Percentiles rank a stretch among this genome's conserved stretches.
phyloP scores from a whole-genome alignment of 2,797 vertebrate species.

The Helarctos malayanus region DNA sequence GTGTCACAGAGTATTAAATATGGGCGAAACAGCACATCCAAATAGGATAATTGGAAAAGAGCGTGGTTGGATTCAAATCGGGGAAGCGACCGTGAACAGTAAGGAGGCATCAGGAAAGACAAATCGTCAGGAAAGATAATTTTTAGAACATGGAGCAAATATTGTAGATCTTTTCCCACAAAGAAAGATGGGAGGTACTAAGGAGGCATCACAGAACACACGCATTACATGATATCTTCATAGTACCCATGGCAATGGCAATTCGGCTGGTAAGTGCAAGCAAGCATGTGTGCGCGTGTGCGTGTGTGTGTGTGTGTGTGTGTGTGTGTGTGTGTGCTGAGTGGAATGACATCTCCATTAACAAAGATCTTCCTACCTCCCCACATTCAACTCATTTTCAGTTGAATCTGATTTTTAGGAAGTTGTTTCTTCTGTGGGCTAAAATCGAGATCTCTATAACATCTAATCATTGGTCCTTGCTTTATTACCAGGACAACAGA shows the following conservation, averaged over 20 bases:
- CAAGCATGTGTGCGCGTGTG: too few relatives aligned
- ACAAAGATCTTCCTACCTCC: background rate
- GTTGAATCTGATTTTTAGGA: background rate
- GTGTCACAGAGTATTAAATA: fast-evolving
- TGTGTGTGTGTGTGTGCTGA: background rate
- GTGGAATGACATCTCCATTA: background rate
- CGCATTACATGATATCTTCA: background rate
- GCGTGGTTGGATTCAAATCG: background rate
- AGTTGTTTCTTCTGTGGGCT: background rate
- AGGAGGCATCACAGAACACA: background rate
- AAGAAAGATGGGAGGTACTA: background rate
- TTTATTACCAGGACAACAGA: background rate
- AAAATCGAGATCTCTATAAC: background rate
- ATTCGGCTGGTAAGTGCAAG: background rate
- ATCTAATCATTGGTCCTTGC: background rate
- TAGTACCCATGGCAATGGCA: background rate
- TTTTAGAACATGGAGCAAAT: background rate
- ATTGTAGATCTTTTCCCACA: background rate
- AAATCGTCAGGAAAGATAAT: background rate
- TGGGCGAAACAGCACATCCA: too few relatives aligned
- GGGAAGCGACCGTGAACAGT: background rate
- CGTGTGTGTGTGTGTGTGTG: background rate
- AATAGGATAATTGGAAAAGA: background rate
- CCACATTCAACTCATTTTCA: background rate
- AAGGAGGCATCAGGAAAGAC: background rate